Percentiles rank a stretch among this genome's conserved stretches.
Evolutionary conservation across 2,797 vertebrate species (phyloP).

Genomic region (Sphaeramia orbicularis): DNA sequence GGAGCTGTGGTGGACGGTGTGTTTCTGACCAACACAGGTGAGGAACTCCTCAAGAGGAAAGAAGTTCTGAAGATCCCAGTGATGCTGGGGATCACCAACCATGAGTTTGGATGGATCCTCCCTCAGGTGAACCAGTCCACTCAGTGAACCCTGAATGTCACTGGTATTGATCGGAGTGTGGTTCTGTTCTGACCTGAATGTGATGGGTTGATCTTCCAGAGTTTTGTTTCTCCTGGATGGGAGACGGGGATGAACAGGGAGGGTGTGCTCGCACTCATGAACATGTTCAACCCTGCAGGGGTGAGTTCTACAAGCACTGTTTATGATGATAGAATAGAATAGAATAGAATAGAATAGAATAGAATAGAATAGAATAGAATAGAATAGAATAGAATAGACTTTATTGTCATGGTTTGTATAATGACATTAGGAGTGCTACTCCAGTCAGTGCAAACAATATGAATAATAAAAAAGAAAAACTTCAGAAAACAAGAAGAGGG

Average conservation of each 20-base stretch:
- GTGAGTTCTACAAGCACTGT: constrained; percentile 60
- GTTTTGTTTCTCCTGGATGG: constrained; percentile 75
- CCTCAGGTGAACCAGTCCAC: constrained; percentile 70
- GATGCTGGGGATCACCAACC: constrained; percentile 85
- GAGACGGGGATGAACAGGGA: constrained; percentile 76
- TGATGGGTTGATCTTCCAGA: constrained; percentile 51
- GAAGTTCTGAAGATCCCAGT: constrained; percentile 82
- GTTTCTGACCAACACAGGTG: constrained; percentile 77
- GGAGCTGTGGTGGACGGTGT: constrained; percentile 77
- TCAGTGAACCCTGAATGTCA: not conserved
- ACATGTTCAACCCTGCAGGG: constrained; percentile 71
- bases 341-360: not conserved
- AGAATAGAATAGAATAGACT: not conserved
- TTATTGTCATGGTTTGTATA: too few species aligned
- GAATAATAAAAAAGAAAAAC: too few species aligned
- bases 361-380: not conserved
- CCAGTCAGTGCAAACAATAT: too few species aligned
- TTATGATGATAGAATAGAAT: not conserved
- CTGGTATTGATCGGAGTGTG: not conserved
- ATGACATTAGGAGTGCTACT: too few species aligned
- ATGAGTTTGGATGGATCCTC: constrained; percentile 88
- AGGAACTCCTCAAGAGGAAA: constrained; percentile 80
- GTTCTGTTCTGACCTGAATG: not conserved
- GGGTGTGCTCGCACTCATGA: constrained; percentile 63
- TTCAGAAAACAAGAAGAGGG: too few species aligned